These are phyloP conservation scores for Drosophila miranda DNA, from an alignment of 1,140 invertebrate species.

Conservation along the genomic window DNA sequence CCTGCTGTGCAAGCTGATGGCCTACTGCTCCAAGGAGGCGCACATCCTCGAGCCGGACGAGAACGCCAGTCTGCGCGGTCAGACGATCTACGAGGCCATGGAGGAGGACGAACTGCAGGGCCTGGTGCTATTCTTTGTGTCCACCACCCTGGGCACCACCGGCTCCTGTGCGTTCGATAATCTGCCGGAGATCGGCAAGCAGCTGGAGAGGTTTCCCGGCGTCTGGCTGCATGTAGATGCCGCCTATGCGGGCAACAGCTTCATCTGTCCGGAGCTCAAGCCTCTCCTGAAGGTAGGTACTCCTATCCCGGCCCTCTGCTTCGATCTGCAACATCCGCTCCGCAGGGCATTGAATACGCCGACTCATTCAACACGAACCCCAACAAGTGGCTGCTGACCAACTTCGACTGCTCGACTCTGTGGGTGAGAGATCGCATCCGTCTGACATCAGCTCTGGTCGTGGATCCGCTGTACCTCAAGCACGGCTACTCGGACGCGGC, in stretches of 20 bases:
- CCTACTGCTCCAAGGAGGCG: conserved; percentile 95
- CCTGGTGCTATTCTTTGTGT: conserved; percentile 97
- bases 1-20: conserved; percentile 97
- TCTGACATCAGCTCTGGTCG: conserved; percentile 95
- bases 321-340: conserved; percentile 4
- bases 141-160: conserved; percentile 95
- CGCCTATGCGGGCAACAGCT: conserved; percentile 96
- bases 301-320: conserved; percentile 33
- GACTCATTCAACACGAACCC: conserved; percentile 99
- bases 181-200: conserved; percentile 93
- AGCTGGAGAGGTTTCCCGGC: conserved; percentile 91
- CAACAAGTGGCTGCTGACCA: conserved; percentile 98
- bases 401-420: conserved; percentile 98
- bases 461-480: conserved; percentile 99
- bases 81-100: conserved; percentile 93
- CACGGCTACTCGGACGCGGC: conserved; percentile 97
- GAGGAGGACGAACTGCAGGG: conserved; percentile 96
- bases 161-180: conserved; percentile 97
- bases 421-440: conserved; percentile 96
- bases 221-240: conserved; percentile 94
- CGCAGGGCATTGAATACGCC: conserved; percentile 90
- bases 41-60: conserved; percentile 99
- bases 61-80: conserved; percentile 94
- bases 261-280: conserved; percentile 97
- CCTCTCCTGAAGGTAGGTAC: conserved; percentile 85